These are phyloP conservation scores for Blomia tropicalis DNA, from an alignment of 2,888 invertebrate genomes.

Conservation along the genomic window DNA sequence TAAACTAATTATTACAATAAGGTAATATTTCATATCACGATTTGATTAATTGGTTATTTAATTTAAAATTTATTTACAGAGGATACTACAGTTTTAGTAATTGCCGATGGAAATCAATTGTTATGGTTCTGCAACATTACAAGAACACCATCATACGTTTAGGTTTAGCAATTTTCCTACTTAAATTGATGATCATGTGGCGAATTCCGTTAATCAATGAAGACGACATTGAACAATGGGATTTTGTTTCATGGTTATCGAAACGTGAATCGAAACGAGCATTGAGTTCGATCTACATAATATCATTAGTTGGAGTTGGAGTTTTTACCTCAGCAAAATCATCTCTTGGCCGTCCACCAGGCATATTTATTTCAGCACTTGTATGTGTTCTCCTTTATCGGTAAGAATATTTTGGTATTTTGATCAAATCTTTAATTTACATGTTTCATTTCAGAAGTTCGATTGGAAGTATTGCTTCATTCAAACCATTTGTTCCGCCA, in stretches of 20 bases:
- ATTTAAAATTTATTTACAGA: not conserved
- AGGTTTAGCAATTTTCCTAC: not conserved
- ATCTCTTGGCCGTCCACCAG: slow-evolving; percentile 19
- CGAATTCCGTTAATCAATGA: slow-evolving; percentile 4
- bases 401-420: slow-evolving; percentile 13
- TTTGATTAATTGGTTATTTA: not conserved
- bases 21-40: not conserved
- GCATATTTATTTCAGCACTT: slow-evolving; percentile 21
- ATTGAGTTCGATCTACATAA: not conserved
- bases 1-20: not conserved
- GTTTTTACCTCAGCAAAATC: slow-evolving; percentile 16
- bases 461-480: not conserved
- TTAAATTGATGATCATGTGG: slow-evolving; percentile 8
- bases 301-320: slow-evolving; percentile 13
- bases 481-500: too few species aligned
- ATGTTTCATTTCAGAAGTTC: slow-evolving; percentile 9
- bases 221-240: slow-evolving; percentile 30
- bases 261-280: not conserved
- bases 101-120: not conserved
- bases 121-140: not conserved
- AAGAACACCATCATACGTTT: not conserved
- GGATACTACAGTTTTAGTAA: not conserved
- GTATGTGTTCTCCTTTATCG: slow-evolving; percentile 21
- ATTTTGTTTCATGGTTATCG: not conserved
- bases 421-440: not conserved